Evolutionary conservation across 2,888 invertebrate genomes (phyloP).

Genomic region (Cantharis rustica): DNA sequence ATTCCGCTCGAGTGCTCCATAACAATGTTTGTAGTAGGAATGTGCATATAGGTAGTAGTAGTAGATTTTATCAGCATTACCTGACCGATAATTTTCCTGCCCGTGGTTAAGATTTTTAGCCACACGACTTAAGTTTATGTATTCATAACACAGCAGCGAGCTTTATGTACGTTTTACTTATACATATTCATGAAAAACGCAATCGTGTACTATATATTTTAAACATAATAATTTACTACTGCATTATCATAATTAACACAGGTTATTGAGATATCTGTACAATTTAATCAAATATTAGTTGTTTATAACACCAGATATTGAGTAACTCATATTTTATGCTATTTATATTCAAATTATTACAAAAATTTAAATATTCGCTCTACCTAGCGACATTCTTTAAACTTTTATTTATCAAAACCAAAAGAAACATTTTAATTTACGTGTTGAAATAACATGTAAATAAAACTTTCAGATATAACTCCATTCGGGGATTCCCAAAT

Average conservation of each 20-base stretch:
- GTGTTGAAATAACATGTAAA: no score
- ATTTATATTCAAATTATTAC: no score
- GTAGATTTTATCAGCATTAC: background rate
- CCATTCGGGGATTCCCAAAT: no score
- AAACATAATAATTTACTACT: background rate
- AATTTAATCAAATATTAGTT: background rate
- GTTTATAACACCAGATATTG: background rate
- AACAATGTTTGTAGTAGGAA: background rate
- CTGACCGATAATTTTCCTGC: background rate
- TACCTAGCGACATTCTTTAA: no score
- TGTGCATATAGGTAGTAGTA: background rate
- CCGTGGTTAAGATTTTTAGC: background rate
- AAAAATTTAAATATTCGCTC: no score
- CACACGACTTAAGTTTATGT: background rate
- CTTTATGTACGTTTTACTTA: background rate
- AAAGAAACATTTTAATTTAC: no score
- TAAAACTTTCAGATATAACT: no score
- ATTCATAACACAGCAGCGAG: background rate
- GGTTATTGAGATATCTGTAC: background rate
- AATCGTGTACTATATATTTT: background rate
- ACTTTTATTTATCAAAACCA: no score
- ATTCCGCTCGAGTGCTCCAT: background rate
- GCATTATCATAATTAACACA: background rate
- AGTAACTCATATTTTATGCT: no score
- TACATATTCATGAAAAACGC: background rate